Evolutionary conservation across 2,888 invertebrate species (phyloP).

Genomic region (Melipona beecheii): DNA sequence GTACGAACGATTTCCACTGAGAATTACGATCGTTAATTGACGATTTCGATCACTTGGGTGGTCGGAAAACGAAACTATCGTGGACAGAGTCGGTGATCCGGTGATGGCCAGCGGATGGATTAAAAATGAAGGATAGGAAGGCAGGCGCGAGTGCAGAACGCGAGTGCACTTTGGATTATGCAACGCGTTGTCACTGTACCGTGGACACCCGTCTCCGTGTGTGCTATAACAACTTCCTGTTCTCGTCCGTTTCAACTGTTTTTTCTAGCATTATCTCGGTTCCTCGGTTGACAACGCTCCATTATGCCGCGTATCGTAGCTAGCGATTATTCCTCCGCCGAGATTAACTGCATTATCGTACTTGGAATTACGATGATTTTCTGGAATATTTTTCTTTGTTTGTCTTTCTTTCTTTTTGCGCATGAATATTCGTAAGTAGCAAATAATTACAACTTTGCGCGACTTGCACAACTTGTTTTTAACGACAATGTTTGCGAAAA

Average conservation of each 20-base stretch:
- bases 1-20: no score
- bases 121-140: slow-evolving; percentile 8
- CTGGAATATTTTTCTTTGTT: background rate
- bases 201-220: slow-evolving; percentile 3
- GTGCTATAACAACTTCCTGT: slow-evolving; percentile 52
- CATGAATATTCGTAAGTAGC: background rate
- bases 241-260: slow-evolving; percentile 32
- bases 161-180: slow-evolving; percentile 44
- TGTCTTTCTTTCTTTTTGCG: background rate
- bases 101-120: background rate
- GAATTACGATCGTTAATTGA: no score
- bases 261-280: slow-evolving; percentile 40
- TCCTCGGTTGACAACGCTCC: slow-evolving; percentile 42
- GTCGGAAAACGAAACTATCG: background rate
- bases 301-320: slow-evolving; percentile 17
- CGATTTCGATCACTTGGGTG: no score
- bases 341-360: slow-evolving; percentile 20
- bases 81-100: background rate
- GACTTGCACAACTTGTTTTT: no score
- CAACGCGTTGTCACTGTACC: slow-evolving; percentile 46
- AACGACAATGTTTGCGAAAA: no score
- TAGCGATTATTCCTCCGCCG: slow-evolving; percentile 21
- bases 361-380: background rate
- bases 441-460: no score
- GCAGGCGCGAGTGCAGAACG: slow-evolving; percentile 12